Base-by-base conservation (phyloP, 2,797 vertebrate genomes). In the Coracias cyanogaster region DNA sequence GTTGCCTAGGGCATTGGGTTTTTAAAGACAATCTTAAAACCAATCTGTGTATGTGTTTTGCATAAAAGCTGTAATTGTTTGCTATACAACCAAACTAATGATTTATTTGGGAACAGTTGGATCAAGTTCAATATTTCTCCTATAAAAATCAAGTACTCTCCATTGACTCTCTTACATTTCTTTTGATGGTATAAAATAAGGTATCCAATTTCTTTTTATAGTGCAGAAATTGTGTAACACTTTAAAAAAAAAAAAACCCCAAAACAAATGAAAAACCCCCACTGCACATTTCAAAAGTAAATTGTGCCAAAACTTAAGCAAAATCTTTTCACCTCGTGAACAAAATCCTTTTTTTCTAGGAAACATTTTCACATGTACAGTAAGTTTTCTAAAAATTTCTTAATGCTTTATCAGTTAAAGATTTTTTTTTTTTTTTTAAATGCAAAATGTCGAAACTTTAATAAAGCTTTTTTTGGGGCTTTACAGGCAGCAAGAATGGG, bases 401-500 rank as follows among this genome's bases (percentile, higher is more conserved):
- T 69, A 71, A 62, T 82, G 72, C 28, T 54, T 88, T 64, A 48
- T 39, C 31, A 54, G 70, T 89, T 95, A 62, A 96, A 76, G 66
- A 61, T 61, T 79, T 29, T 82, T 86, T 21, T 83, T 83, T 29
- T 26, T 86, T 86, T 37, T 45, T 82, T 83, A 89, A 80, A 77
- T 72, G 60, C n/a, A 93, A 97, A 94, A 55, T 84, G 67, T 85
- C 96, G 48, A 84, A 95, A 96, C 52, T 71, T 94, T 97, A 95
- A 93, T 96, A 76, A 57, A 51, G 26, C 58, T 97, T 94, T 93
- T 89, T 97, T 97, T 95, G 70, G 77, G 94, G 82, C 71, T 97
- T 97, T 95, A 90, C 96, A 99, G 99, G 96, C 99, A 99, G 92
- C 99, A 99, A 95, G 99, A 99, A 96, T 99, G 98, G 98, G 98